Percentiles rank a stretch among this genome's conserved stretches.
These are phyloP conservation scores for Phyllotreta cruciferae DNA, from an alignment of 2,888 invertebrate genomes.

Conservation along the genomic window DNA sequence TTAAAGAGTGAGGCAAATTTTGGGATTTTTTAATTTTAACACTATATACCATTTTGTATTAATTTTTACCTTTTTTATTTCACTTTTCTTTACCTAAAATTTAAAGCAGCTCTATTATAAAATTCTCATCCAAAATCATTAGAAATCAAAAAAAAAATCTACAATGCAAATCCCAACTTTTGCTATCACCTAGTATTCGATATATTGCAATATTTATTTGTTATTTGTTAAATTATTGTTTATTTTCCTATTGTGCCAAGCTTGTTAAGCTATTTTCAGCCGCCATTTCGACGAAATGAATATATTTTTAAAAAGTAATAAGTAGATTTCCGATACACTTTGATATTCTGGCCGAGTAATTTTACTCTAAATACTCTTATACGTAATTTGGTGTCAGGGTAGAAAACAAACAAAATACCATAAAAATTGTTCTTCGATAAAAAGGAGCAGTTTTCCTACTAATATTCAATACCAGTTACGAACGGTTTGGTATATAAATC, in stretches of 20 bases:
- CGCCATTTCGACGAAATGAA: constrained; percentile 43
- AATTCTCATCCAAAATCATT: too few species aligned
- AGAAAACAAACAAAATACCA: constrained; percentile 58
- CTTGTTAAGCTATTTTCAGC: constrained; percentile 47
- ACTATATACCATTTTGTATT: too few species aligned
- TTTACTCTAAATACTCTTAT: constrained; percentile 75
- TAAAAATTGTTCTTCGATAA: constrained; percentile 52
- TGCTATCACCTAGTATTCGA: not conserved
- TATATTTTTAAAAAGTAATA: constrained; percentile 47
- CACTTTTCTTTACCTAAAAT: too few species aligned
- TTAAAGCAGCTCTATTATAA: too few species aligned
- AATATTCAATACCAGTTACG: constrained; percentile 18
- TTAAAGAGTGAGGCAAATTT: too few species aligned
- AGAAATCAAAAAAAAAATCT: too few species aligned
- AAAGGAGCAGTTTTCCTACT: constrained; percentile 26
- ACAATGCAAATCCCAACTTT: too few species aligned
- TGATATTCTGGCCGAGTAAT: constrained; percentile 62
- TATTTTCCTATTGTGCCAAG: constrained; percentile 52
- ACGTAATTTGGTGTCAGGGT: constrained; percentile 91
- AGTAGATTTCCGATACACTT: constrained; percentile 29
- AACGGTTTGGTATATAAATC: constrained; percentile 4
- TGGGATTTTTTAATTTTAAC: too few species aligned
- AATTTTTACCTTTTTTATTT: too few species aligned
- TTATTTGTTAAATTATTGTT: constrained; percentile 38
- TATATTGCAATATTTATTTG: constrained; percentile 29